Conservation (phyloP, 2,888 invertebrate species). For the Tipula unca region DNA sequence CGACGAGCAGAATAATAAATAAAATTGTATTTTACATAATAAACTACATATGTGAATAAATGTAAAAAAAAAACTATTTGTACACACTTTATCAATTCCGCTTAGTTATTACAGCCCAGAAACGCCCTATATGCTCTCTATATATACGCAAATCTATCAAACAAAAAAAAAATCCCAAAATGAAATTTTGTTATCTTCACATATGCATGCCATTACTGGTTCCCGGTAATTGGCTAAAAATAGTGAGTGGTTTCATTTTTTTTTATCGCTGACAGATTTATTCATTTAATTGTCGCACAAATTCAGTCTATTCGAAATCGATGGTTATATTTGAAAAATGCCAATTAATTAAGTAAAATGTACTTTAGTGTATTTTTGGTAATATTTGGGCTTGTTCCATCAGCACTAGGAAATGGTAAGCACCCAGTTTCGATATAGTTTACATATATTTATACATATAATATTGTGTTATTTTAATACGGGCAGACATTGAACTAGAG, state of each 20-base stretch:
- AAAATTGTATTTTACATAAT: background rate
- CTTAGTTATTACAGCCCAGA: too few relatives aligned
- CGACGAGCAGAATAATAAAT: background rate
- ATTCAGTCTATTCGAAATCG: too few relatives aligned
- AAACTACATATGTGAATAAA: too few relatives aligned
- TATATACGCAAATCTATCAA: too few relatives aligned
- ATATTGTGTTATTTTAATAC: background rate
- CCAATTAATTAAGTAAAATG: too few relatives aligned
- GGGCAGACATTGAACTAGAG: background rate
- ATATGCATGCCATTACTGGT: background rate
- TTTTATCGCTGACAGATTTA: background rate
- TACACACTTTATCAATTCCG: background rate
- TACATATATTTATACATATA: too few relatives aligned
- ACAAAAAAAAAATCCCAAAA: too few relatives aligned
- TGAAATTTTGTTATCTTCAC: too few relatives aligned
- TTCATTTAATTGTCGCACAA: background rate
- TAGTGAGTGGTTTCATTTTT: background rate
- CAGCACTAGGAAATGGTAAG: background rate
- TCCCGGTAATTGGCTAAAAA: background rate
- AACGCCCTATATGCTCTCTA: too few relatives aligned
- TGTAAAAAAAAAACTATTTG: background rate
- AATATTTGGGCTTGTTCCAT: background rate
- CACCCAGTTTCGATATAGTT: too few relatives aligned
- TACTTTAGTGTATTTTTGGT: background rate
- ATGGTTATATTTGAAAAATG: too few relatives aligned